Percentiles rank a stretch among this genome's conserved stretches.
Conservation (phyloP, 2,113 vertebrate genomes). For the Dipodomys stephensi region DNA sequence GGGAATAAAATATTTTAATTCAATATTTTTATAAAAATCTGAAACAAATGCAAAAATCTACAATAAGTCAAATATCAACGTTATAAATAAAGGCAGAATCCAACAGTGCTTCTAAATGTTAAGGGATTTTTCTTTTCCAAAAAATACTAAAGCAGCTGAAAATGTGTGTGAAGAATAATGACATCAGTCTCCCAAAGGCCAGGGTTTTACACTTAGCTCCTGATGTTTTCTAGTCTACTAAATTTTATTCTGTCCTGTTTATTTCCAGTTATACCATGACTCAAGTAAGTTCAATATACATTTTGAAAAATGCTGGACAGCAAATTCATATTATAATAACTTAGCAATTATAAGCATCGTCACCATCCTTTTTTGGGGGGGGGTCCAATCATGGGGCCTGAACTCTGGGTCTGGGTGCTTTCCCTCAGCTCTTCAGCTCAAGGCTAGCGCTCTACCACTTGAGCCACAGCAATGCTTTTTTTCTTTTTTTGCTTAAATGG, state of each 20-base stretch:
- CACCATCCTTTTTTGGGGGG: background rate
- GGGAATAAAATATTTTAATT: background rate
- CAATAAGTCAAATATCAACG: conserved; percentile 15
- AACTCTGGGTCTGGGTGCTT: too few relatives aligned
- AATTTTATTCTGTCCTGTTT: background rate
- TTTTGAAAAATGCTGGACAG: background rate
- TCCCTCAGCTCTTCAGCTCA: too few relatives aligned
- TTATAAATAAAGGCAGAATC: background rate
- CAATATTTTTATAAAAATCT: background rate
- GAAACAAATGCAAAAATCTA: background rate
- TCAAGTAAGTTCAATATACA: background rate
- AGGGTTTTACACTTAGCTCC: background rate
- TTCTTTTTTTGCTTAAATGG: too few relatives aligned
- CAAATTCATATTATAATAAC: background rate
- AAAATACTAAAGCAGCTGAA: conserved; percentile 8
- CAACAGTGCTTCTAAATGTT: background rate
- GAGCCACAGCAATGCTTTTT: too few relatives aligned
- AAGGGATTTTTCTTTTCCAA: background rate
- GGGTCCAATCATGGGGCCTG: too few relatives aligned
- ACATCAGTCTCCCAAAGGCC: too few relatives aligned
- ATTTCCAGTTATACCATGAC: background rate
- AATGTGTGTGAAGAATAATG: background rate
- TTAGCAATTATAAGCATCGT: background rate
- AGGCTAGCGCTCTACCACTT: too few relatives aligned
- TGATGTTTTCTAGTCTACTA: background rate